Evolutionary conservation across 2,113 vertebrate genomes (phyloP), one percentile per base, ranked within the genome.

Genomic region (Spea bombifrons): DNA sequence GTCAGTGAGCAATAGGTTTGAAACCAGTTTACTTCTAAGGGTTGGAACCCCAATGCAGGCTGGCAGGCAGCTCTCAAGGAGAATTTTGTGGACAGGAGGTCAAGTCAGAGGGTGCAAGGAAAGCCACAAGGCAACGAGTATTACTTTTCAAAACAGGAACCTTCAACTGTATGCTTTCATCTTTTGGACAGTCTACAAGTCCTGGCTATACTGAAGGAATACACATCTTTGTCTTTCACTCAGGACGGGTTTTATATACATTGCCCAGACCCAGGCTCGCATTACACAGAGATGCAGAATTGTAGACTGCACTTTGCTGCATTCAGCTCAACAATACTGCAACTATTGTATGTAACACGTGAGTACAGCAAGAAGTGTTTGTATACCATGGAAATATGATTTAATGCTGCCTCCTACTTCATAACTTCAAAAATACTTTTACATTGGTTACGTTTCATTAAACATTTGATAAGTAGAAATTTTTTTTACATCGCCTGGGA

Each of bases 261-360:
- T 47, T 66, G 55, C 46, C 17, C 73, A 65, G 73, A 57, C 74
- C 8, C 7, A 6, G 30, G 44, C 13, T 75, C 64, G 10, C 67
- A 75, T 75, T 75, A 45, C 74, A 57, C 65, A 3, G 48, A 50
- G 48, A 43, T 66, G 44, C 48, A 66, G 48, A 52, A 46, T n/a
- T 8, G 9, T 1, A 48, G 50, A 30, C 71, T 9, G 52, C 55
- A 61, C 47, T 73, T 55, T 73, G n/a, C 73, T n/a, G 47, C 47
- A 75, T 49, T 13, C 49, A 75, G 45, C 57, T 53, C 50, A 13
- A 13, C 55, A 59, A 13, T 59, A 12, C 30, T 59, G 9, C 5
- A 13, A 4, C 6, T 59, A 13, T 59, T 59, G 30, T 59, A 13
- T 59, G 55, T 12, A 59, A 59, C 10, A 59, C 55, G 10, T 13